Conservation (phyloP, 2,888 invertebrate species). For the Melanargia galathea region DNA sequence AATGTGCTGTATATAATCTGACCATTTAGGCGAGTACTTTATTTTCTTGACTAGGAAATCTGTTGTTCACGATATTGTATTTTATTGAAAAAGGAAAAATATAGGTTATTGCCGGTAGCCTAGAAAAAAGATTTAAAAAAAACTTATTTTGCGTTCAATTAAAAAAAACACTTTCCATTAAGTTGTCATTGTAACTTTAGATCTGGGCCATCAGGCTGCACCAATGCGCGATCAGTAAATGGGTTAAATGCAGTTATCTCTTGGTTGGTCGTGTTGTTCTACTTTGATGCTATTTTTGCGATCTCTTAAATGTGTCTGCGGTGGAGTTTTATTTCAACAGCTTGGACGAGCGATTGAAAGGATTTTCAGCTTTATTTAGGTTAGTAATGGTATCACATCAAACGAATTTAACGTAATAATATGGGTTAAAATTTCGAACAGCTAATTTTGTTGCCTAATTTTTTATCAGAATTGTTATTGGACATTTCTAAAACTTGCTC, state of each 20-base stretch:
- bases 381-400: conserved; percentile 11
- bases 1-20: not conserved
- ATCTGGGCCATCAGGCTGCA: conserved; percentile 13
- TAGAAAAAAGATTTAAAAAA: no score
- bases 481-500: no score
- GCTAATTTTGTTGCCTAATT: not conserved
- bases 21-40: not conserved
- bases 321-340: conserved; percentile 60
- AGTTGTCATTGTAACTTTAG: conserved; percentile 23
- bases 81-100: not conserved
- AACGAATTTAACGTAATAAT: conserved; percentile 6
- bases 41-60: not conserved
- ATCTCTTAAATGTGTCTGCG: conserved; percentile 64
- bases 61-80: not conserved
- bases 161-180: not conserved
- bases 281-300: conserved; percentile 74
- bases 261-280: conserved; percentile 55
- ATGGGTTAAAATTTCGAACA: no score
- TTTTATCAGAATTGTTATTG: no score
- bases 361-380: conserved; percentile 44
- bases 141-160: no score
- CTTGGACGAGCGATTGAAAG: conserved; percentile 59
- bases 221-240: conserved; percentile 49
- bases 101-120: no score
- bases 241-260: conserved; percentile 65